Evolutionary conservation across 2,113 vertebrate genomes (phyloP).

Genomic region (Ploceus nigricollis): DNA sequence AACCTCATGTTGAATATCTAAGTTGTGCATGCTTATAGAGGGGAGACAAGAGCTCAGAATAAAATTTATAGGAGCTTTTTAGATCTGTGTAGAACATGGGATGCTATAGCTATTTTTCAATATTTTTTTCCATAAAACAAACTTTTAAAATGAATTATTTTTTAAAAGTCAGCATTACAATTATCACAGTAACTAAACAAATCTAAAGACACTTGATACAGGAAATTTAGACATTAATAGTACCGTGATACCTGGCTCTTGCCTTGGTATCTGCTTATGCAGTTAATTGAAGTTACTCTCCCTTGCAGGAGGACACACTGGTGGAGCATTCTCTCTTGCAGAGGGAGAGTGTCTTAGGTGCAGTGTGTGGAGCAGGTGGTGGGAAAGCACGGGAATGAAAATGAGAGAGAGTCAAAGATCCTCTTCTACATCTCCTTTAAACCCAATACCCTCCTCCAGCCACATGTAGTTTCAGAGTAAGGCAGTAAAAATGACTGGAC

Average conservation of each 20-base stretch:
- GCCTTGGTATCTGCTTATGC: no score
- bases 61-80: not conserved
- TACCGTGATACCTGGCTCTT: not conserved
- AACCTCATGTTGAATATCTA: not conserved
- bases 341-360: not conserved
- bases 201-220: not conserved
- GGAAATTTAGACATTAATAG: not conserved
- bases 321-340: not conserved
- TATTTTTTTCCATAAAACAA: not conserved
- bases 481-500: not conserved
- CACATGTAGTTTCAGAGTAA: fast-evolving
- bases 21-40: not conserved
- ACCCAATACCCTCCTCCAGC: not conserved
- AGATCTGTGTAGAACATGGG: no score
- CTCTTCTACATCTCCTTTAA: not conserved
- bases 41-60: not conserved
- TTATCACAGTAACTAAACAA: not conserved
- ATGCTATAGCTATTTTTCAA: not conserved
- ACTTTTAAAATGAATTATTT: fast-evolving
- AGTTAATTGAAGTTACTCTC: not conserved
- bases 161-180: not conserved
- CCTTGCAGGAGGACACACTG: no score
- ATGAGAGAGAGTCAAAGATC: fast-evolving
- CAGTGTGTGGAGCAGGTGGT: not conserved
- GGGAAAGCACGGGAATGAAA: not conserved